phyloP scores from a whole-genome alignment of 2,888 invertebrate genomes.

The Ellobium chinense region DNA sequence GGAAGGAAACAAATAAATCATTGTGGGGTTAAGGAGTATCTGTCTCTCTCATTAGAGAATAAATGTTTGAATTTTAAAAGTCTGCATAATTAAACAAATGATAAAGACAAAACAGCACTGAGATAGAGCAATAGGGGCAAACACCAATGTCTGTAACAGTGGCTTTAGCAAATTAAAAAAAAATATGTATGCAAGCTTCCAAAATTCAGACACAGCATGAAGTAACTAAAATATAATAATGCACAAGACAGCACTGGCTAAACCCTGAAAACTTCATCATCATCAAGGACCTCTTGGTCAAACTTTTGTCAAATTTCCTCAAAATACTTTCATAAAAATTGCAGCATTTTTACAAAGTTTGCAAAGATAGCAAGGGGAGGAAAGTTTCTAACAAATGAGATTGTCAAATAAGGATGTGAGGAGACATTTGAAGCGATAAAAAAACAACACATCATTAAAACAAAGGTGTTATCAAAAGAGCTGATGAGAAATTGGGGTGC shows the following conservation, averaged over 20 bases:
- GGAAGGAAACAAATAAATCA: no score
- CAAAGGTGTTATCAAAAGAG: background rate
- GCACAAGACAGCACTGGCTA: no score
- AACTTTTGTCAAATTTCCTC: background rate
- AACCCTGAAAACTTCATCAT: no score
- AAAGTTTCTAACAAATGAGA: background rate
- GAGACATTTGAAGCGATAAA: constrained; percentile 11
- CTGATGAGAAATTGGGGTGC: constrained; percentile 15
- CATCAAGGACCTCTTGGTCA: background rate
- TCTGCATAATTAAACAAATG: background rate
- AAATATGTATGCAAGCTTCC: constrained; percentile 1
- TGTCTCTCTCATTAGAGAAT: no score
- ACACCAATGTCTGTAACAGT: background rate
- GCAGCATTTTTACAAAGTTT: background rate
- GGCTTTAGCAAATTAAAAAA: constrained; percentile 4
- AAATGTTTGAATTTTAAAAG: background rate
- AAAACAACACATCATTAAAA: constrained; percentile 2
- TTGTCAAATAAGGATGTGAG: background rate
- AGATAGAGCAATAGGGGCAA: background rate
- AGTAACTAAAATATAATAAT: background rate
- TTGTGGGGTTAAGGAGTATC: no score
- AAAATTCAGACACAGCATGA: background rate
- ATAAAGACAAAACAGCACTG: background rate
- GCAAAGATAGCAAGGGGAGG: background rate
- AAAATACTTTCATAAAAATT: background rate